Evolutionary conservation across 1,140 invertebrate species (phyloP).

Genomic region (Cyphomyrmex costatus): DNA sequence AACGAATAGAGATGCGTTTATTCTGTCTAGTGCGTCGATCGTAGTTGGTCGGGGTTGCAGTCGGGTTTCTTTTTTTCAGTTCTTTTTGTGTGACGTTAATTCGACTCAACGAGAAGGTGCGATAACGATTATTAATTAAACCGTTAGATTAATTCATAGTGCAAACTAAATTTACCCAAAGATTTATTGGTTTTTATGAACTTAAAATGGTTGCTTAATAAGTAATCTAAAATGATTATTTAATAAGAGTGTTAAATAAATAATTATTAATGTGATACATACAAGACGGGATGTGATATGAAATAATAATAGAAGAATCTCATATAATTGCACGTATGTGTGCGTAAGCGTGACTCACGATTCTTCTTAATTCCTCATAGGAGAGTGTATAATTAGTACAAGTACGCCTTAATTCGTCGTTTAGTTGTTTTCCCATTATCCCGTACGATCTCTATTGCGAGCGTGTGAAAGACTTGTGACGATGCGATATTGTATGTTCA

Average conservation of each 20-base stretch:
- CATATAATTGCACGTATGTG: not conserved
- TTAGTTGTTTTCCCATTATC: slow-evolving; percentile 15
- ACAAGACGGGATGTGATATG: not conserved
- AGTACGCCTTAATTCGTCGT: not conserved
- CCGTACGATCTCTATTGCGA: not conserved
- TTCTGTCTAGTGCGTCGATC: not conserved
- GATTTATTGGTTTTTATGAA: not conserved
- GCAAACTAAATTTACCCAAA: not conserved
- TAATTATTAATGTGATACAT: not conserved
- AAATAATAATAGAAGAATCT: not conserved
- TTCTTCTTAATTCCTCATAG: slow-evolving; percentile 16
- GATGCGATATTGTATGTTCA: not conserved
- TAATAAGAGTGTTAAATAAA: not conserved
- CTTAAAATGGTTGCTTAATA: not conserved
- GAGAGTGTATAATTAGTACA: slow-evolving; percentile 34
- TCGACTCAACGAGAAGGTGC: not conserved
- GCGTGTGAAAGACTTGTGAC: slow-evolving; percentile 4
- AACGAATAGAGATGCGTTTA: not conserved
- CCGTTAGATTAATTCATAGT: not conserved
- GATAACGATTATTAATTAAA: not conserved
- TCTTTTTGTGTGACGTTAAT: not conserved
- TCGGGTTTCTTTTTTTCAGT: not conserved
- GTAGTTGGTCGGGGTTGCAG: too few relatives aligned
- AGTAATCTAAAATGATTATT: not conserved
- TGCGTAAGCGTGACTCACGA: slow-evolving; percentile 3